Evolutionary conservation across 2,888 invertebrate genomes (phyloP).

Genomic region (Neuroscelio doddi): DNA sequence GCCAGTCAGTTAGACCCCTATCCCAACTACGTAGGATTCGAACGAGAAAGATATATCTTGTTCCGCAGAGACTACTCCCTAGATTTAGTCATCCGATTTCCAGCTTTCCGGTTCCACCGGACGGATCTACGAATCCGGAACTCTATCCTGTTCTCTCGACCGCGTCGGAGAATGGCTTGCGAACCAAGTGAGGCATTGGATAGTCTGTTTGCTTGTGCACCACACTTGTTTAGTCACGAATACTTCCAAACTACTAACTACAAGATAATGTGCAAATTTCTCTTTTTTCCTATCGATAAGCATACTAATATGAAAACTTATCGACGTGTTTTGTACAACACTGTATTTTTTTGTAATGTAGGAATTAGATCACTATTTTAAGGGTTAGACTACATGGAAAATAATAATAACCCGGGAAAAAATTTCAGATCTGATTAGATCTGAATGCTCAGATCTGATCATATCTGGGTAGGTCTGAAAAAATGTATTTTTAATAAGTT

Average conservation of each 20-base stretch:
- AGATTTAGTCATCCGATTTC: slow-evolving; percentile 50
- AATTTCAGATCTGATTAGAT: too few species aligned
- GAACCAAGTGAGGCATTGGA: slow-evolving; percentile 25
- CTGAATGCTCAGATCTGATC: too few species aligned
- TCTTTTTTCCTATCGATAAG: not conserved
- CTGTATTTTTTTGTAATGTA: too few species aligned
- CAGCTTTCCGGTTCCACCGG: slow-evolving; percentile 31
- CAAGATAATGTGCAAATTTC: not conserved
- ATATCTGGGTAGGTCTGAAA: too few species aligned
- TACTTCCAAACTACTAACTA: slow-evolving; percentile 5
- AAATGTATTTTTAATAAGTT: too few species aligned
- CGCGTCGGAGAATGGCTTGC: slow-evolving; percentile 13
- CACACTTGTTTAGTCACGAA: slow-evolving; percentile 30
- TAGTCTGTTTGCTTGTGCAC: slow-evolving; percentile 14
- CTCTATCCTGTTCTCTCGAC: slow-evolving; percentile 29
- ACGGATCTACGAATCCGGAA: slow-evolving; percentile 36
- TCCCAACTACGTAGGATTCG: slow-evolving; percentile 10
- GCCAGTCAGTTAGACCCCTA: not conserved
- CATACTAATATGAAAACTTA: too few species aligned
- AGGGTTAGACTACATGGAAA: too few species aligned
- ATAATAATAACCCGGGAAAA: too few species aligned
- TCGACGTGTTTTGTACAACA: too few species aligned
- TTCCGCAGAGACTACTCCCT: slow-evolving; percentile 28
- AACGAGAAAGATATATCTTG: slow-evolving; percentile 40
- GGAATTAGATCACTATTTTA: too few species aligned